Evolutionary conservation across 2,113 vertebrate species (phyloP), one percentile per base, ranked within the genome.

Genomic region (Herpailurus yagouaroundi): DNA sequence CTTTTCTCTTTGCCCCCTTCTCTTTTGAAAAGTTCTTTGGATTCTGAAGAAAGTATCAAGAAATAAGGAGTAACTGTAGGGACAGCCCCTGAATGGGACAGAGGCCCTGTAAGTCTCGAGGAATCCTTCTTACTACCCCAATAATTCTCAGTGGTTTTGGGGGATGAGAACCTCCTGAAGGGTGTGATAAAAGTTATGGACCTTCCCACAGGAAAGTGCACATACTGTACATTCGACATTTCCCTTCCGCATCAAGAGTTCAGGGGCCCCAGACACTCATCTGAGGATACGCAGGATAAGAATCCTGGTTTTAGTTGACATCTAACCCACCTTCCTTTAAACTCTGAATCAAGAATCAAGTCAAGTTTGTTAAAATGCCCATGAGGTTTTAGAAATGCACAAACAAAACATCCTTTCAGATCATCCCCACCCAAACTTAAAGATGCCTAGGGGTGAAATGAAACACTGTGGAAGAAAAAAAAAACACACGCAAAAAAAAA

Each of bases 341-440:
- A 85, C 60, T 69, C 48, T 7, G 33, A 52, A 89, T 74, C 79
- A 94, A 74, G 33, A 52, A 89, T 74, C 79, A 94, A 74, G 14
- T 33, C 36, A 36, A 81, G 45, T 86, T 87, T 55, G 41, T 82
- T 71, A 96, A 90, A 77, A 92, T 57, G 36, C 36, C 15, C 16
- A 80, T 16, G 16, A 85, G 66, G 33, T 93, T 90, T 94, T 63
- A 92, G 60, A 97, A 96, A 83, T 33, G 9, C 31, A 68, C 55
- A 88, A 85, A 92, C 74, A 88, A 95, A 77, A 87, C 45, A 73
- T 64, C 50, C 27, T 91, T 88, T 82, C 19, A 89, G 69, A 85
- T 73, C 57, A 79, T 45, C 68, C 16, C n/a, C 52, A 79, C 7
- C 50, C 79, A 73, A 89, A 77, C 36, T 64, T 81, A 74, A 4